Conservation (phyloP, 2,888 invertebrate genomes). For the Rhogogaster chlorosoma region DNA sequence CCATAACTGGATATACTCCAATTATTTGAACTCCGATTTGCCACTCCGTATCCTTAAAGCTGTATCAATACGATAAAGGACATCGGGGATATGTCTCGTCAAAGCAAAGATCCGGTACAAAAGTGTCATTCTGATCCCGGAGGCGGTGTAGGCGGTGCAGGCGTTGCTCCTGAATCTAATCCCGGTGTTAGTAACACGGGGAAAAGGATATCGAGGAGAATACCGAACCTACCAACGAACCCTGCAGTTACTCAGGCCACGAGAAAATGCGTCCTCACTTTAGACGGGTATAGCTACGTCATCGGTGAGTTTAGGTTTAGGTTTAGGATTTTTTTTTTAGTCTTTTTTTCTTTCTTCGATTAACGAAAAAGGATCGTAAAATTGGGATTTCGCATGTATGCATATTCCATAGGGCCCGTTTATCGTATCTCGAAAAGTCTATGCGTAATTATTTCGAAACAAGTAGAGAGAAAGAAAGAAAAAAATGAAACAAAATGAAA, state of each 20-base stretch:
- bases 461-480: background rate
- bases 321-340: background rate
- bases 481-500: background rate
- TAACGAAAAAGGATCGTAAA: background rate
- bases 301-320: constrained; percentile 85
- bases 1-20: background rate
- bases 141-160: constrained; percentile 75
- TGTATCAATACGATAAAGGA: background rate
- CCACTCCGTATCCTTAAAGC: background rate
- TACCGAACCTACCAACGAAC: constrained; percentile 69
- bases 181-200: constrained; percentile 64
- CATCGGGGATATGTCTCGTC: constrained; percentile 68
- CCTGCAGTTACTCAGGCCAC: constrained; percentile 80
- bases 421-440: background rate
- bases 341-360: no score
- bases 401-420: background rate
- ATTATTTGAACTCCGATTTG: background rate
- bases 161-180: constrained; percentile 60
- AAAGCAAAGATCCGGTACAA: constrained; percentile 83
- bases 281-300: constrained; percentile 93
- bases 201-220: constrained; percentile 63
- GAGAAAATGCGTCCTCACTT: constrained; percentile 89
- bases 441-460: background rate
- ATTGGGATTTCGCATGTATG: background rate
- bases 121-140: constrained; percentile 86